Evolutionary conservation across 2,888 invertebrate genomes (phyloP), one percentile per base, ranked within the genome.

Genomic region (Coecobrya sp.): DNA sequence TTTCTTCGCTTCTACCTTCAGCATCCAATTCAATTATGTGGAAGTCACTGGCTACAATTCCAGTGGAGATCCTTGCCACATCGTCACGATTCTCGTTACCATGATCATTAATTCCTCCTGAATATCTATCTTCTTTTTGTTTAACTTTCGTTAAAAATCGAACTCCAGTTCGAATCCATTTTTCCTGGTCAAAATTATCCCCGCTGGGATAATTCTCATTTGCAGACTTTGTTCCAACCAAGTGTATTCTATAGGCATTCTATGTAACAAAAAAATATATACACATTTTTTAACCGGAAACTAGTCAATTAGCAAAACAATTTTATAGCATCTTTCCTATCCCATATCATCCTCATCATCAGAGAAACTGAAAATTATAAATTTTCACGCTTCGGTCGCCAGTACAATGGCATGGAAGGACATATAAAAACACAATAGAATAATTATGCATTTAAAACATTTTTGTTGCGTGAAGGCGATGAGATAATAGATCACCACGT

Each of bases 11-110:
- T 27, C 7, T 25, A n/a, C 52, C 62, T 49, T 85, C 91, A 13
- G 92, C 62, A 11, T 93, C 30, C 5, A 93, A n/a, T 27, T 94
- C 89, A 49, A 94, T 73, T 68, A 93, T 91, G 52, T 94, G 94
- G 73, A 91, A 93, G 22, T 94, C 93, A 7, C 68, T 86, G 45
- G 65, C 70, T 0, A 88, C 59, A 81, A 91, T 87, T 16, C 27
- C 27, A 52, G 0, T 36, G 10, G 45, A 45, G 3, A 27, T 2
- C 27, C 27, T 25, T 0, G 7, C 5, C 25, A 13, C n/a, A 19
- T 73, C 45, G 42, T 22, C 27, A 27, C 3, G 0, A 19, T 65
- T 52, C 16, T 68, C 19, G 0, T 8, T 27, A 19, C n/a, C 45
- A 10, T 22, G 25, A 42, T 36, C 22, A 76, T 25, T 55, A 30